Base-by-base conservation (phyloP, 2,888 invertebrate genomes). In the Tenthredo mesomela region DNA sequence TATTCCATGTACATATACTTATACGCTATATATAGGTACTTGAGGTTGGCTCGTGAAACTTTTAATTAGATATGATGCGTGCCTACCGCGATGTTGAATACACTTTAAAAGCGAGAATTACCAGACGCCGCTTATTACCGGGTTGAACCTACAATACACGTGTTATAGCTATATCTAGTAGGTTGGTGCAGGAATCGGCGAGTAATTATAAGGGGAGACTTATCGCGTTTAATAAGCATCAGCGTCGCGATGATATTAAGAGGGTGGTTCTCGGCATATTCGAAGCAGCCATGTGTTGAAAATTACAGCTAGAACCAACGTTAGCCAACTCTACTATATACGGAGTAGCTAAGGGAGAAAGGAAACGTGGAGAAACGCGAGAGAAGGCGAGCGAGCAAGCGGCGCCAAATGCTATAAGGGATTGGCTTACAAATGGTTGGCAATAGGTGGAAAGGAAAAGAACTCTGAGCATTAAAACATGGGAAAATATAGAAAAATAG, bases 201-300 rank as follows among this genome's bases (percentile, higher is more conserved):
- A 61, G 25, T 61, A 61, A 80, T 80, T 58, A 40, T 33, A 43
- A 80, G 61, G 61, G 61, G 80, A 65, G 80, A 80, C 80, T 80
- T 80, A 65, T 80, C 80, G 80, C 65, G 80, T 80, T 80, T 80
- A 61, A 80, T 61, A 80, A 80, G 58, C 80, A 29, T 29, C 80
- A 58, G 37, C 58, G 61, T 80, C 25, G 33, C 61, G 10, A 40
- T 37, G 58, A 33, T 37, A 50, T 80, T 40, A 50, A 10, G 40
- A 80, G 80, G 80, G 58, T 58, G 65, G 40, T 80, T 80, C 43
- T 15, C 37, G 40, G 37, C 65, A 40, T 80, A 80, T 80, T 43
- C 61, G 80, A 61, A 80, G 37, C 40, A 54, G 40, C 80, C 80
- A 80, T 54, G 80, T 80, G 80, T 61, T 37, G 40, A 43, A 80